phyloP scores from a whole-genome alignment of 2,113 vertebrate genomes.

The Microcebus griseorufus region DNA sequence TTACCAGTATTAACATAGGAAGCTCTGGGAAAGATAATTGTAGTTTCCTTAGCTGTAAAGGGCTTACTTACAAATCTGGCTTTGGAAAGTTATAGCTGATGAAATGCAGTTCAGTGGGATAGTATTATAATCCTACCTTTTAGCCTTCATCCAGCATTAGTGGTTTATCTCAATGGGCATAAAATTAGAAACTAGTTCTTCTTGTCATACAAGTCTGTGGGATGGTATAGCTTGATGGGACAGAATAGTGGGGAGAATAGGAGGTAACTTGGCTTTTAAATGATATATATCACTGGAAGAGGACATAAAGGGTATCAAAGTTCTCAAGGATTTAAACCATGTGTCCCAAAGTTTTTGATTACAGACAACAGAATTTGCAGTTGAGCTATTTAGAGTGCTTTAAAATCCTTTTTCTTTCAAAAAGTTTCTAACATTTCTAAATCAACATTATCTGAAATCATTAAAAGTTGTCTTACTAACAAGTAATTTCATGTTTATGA shows the following conservation, averaged over 20 bases:
- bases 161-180: constrained; percentile 90
- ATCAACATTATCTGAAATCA: constrained; percentile 61
- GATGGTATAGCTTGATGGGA: constrained; percentile 77
- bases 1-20: constrained; percentile 92
- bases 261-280: constrained; percentile 73
- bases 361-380: constrained; percentile 51
- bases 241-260: constrained; percentile 64
- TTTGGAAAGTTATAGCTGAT: constrained; percentile 91
- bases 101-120: constrained; percentile 88
- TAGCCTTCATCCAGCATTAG: constrained; percentile 89
- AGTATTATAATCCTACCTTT: constrained; percentile 90
- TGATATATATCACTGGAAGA: constrained; percentile 74
- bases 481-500: constrained; percentile 64
- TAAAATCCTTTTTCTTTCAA: constrained; percentile 39
- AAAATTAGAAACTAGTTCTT: constrained; percentile 91
- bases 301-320: constrained; percentile 60
- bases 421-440: constrained; percentile 63
- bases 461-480: constrained; percentile 67
- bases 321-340: constrained; percentile 66
- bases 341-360: constrained; percentile 51
- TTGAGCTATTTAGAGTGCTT: constrained; percentile 52
- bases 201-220: constrained; percentile 87
- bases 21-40: constrained; percentile 89
- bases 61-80: constrained; percentile 91
- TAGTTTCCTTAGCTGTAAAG: constrained; percentile 89